phyloP scores from a whole-genome alignment of 1,140 invertebrate species.

The Bombus pyrosoma region DNA sequence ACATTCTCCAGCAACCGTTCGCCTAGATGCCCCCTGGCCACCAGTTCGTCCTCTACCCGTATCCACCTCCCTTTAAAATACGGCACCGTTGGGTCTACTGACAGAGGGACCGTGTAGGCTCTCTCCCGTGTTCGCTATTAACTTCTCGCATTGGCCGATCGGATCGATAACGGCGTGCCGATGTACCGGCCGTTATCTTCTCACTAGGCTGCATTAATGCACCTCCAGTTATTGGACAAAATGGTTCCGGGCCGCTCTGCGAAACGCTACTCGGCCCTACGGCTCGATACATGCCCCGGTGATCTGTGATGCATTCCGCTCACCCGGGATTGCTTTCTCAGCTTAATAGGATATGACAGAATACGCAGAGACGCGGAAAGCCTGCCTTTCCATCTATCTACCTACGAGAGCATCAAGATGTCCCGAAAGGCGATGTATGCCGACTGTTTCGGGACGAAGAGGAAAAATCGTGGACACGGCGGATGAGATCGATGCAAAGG shows the following conservation, averaged over 20 bases:
- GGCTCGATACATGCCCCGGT: constrained; percentile 25
- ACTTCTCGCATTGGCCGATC: constrained; percentile 66
- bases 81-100: constrained; percentile 27
- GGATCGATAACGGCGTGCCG: constrained; percentile 64
- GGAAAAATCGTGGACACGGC: not conserved
- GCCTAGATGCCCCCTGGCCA: constrained; percentile 51
- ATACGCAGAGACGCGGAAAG: not conserved
- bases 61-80: constrained; percentile 60
- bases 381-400: not conserved
- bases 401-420: not conserved
- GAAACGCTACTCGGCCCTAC: constrained; percentile 25
- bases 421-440: not conserved
- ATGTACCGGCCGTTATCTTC: constrained; percentile 76
- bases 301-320: constrained; percentile 44
- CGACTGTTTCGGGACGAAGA: not conserved
- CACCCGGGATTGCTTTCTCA: constrained; percentile 14
- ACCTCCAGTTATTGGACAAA: constrained; percentile 77
- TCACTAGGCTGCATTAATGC: constrained; percentile 78
- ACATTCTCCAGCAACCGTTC: constrained; percentile 36
- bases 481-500: not conserved
- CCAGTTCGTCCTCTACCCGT: constrained; percentile 1
- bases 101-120: constrained; percentile 4
- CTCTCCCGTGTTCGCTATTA: constrained; percentile 57
- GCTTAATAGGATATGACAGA: constrained; percentile 29
- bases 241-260: constrained; percentile 68